A percentile compares a stretch with the other conserved stretches of the same genome.
Evolutionary conservation across 1,140 invertebrate species (phyloP).

Genomic region (Colletes latitarsis): DNA sequence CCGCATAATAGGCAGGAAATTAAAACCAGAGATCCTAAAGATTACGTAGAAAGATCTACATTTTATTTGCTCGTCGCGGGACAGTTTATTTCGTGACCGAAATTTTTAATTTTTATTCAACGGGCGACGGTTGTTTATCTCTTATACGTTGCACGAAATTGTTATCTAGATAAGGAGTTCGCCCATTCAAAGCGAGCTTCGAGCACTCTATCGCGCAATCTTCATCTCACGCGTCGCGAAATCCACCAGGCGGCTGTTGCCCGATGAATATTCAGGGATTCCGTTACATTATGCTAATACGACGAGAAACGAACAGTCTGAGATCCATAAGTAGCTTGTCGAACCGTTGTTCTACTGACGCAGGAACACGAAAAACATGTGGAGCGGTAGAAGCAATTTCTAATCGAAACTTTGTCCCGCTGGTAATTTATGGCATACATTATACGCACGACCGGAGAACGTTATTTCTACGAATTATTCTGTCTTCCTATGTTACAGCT

Average conservation of each 20-base stretch:
- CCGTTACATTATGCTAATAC: constrained; percentile 59
- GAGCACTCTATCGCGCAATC: constrained; percentile 36
- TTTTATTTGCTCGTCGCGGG: neutral
- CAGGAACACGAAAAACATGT: constrained; percentile 36
- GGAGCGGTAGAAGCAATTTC: constrained; percentile 29
- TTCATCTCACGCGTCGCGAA: constrained; percentile 2
- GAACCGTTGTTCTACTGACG: constrained; percentile 39
- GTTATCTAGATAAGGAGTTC: too few relatives aligned
- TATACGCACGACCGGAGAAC: constrained; percentile 16
- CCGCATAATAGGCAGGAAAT: constrained; percentile 3
- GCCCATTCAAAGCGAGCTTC: constrained; percentile 11
- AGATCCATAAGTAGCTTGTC: constrained; percentile 51
- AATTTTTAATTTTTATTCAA: too few relatives aligned
- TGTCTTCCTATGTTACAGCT: too few relatives aligned
- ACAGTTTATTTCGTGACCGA: too few relatives aligned
- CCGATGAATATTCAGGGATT: constrained; percentile 58
- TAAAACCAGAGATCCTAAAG: neutral
- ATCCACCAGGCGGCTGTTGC: neutral
- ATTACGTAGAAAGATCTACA: too few relatives aligned
- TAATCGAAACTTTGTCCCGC: constrained; percentile 37
- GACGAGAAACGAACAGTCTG: constrained; percentile 38
- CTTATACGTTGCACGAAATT: too few relatives aligned
- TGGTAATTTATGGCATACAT: constrained; percentile 49
- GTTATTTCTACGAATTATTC: constrained; percentile 33
- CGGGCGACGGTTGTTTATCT: too few relatives aligned